Base-by-base conservation (phyloP, 2,888 invertebrate genomes). In the Patella depressa region DNA sequence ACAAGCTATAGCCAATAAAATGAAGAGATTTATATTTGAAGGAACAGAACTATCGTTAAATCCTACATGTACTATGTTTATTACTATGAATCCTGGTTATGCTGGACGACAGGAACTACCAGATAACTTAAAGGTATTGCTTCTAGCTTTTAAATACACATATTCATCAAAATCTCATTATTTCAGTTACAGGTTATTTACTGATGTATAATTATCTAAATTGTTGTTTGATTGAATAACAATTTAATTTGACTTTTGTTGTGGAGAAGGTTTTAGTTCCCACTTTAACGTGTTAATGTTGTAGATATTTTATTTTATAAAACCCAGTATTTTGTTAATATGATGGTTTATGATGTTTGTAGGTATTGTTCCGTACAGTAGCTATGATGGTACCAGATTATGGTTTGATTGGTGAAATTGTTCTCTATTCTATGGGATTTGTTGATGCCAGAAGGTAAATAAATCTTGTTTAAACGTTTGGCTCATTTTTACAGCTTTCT, bases 1-100 rank as follows among this genome's bases (percentile, higher is more conserved):
- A 93, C 94, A 95, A 88, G 97, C 97, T 0, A 95, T 97, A 0
- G 94, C 95, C 77, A 94, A 95, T 78, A 94, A 94, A 81, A 93
- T 96, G 87, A 95, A 96, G 89, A 95, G 94, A 82, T 97, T 98
- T 92, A 92, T 95, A 75, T 97, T 92, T 88, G 92, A 92, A 82
- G 92, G 91, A 29, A 91, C 92, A 19, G 91, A 91, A 81, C 85
- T 92, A 74, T 85, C 89, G 19, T 87, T 92, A 69, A 87, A 92
- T 80, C 91, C 91, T 15, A 91, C 92, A 24, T 92, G 91, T 81
- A 91, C 92, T 73, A 88, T 92, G 78, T 92, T 92, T 82, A 92
- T 92, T 84, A 92, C 92, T 74, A 92, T 92, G 92, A 92, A 92
- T 85, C 92, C 92, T n/a, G 92, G 92, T 54, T 92, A 92, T 83